Evolutionary conservation across 2,888 invertebrate genomes (phyloP), one percentile per base, ranked within the genome.

Genomic region (Agonopterix arenella): DNA sequence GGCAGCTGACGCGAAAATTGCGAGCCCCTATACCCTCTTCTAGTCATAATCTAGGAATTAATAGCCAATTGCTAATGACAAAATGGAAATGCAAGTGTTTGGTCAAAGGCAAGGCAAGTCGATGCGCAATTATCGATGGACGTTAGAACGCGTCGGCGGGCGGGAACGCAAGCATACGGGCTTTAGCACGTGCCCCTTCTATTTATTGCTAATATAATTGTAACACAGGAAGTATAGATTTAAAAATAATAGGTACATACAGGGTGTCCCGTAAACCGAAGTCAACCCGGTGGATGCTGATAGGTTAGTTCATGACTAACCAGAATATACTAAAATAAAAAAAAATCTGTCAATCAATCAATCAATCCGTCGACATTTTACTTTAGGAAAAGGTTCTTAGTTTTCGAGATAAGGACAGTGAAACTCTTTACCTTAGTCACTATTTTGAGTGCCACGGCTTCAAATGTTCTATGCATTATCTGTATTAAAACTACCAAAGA

Each of bases 21-120:
- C 85, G 45, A 77, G 84, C 89, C 89, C 89, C 78, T 89, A 89
- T 89, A 62, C 70, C 69, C 66, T 63, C 70, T 68, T 66, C 70
- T 53, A 76, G 68, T 79, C 77, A 83, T 86, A 86, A 86, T 83
- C 84, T 82, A 80, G 76, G 77, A 78, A 88, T 86, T 84, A 88
- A 86, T 89, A 85, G 80, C 60, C 73, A 59, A 80, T 80, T 70
- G 79, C 80, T 86, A 86, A 89, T 84, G 85, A 84, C 81, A 81
- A 80, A 84, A 84, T 84, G 83, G 76, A 78, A 84, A 86, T 85
- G 64, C 67, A 70, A 60, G 68, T 70, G 77, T 85, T 84, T 80
- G 84, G 80, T 73, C 79, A 80, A 78, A 79, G 67, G 60, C 56
- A 60, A 28, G 28, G 28, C 28, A 28, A 28, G 28, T 5, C 28